A percentile compares a stretch with the other conserved stretches of the same genome.
phyloP scores from a whole-genome alignment of 2,888 invertebrate genomes.

The Mongoloraphidia duomilia region DNA sequence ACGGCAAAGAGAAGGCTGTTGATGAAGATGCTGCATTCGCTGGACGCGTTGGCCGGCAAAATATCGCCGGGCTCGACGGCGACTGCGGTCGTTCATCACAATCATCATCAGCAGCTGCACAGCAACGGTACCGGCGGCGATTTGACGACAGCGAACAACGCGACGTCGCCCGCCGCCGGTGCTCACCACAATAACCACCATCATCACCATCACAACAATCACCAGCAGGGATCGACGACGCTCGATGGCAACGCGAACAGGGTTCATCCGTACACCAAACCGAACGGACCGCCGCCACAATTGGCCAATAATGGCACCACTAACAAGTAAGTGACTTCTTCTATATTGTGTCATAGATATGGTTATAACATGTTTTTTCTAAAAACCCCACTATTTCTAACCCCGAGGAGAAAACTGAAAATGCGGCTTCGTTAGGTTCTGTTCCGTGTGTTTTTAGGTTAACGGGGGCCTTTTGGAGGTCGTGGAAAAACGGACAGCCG shows the following conservation, averaged over 20 bases:
- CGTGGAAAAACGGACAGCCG: too few species aligned
- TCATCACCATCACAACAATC: constrained; percentile 17
- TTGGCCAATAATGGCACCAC: too few species aligned
- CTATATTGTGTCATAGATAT: too few species aligned
- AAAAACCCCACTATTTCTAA: too few species aligned
- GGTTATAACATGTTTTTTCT: too few species aligned
- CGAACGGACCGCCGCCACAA: constrained; percentile 32
- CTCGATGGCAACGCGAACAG: constrained; percentile 57
- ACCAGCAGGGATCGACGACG: constrained; percentile 27
- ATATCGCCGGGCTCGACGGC: constrained; percentile 64
- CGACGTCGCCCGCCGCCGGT: constrained; percentile 24
- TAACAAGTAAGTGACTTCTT: too few species aligned
- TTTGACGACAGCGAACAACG: constrained; percentile 38
- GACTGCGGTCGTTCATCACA: constrained; percentile 7
- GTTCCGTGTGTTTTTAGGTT: too few species aligned
- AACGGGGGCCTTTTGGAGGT: too few species aligned
- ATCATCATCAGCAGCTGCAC: constrained; percentile 14
- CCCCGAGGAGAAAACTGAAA: too few species aligned
- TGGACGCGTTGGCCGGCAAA: constrained; percentile 81
- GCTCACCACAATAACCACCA: constrained; percentile 14
- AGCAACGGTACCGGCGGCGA: constrained; percentile 19
- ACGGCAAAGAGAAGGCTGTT: constrained; percentile 18
- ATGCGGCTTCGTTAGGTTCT: too few species aligned
- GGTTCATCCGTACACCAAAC: constrained; percentile 40
- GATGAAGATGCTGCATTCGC: constrained; percentile 62